phyloP scores from a whole-genome alignment of 2,797 vertebrate species.

The Melanotaenia pygmaea region DNA sequence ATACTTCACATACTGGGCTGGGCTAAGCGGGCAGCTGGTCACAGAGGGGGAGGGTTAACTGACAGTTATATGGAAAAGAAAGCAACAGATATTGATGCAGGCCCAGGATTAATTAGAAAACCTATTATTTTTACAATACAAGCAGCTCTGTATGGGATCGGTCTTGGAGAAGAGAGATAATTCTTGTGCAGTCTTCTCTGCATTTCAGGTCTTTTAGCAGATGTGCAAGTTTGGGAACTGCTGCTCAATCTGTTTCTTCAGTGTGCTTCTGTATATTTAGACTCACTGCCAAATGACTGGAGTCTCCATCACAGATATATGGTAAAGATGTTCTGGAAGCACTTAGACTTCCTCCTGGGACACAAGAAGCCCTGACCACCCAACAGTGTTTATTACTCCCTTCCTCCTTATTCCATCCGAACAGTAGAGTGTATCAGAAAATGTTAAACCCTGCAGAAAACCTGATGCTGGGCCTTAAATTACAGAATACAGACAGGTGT shows the following conservation, averaged over 20 bases:
- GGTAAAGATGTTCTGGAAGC: constrained; percentile 69
- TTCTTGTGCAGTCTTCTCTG: constrained; percentile 14
- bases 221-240: constrained; percentile 18
- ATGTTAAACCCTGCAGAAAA: constrained; percentile 44
- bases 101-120: constrained; percentile 49
- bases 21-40: constrained; percentile 48
- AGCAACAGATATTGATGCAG: constrained; percentile 40
- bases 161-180: constrained; percentile 4
- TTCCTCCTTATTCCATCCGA: constrained; percentile 53
- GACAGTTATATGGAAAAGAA: constrained; percentile 58
- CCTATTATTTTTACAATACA: constrained; percentile 21
- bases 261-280: constrained; percentile 41
- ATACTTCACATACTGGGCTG: constrained; percentile 64
- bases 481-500: constrained; percentile 64
- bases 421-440: constrained; percentile 43
- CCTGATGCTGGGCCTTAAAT: constrained; percentile 56
- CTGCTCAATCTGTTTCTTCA: constrained; percentile 36
- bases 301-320: constrained; percentile 65
- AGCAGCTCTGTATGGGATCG: constrained; percentile 24
- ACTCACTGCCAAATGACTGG: constrained; percentile 52
- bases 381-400: constrained; percentile 51
- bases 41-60: constrained; percentile 59
- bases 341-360: constrained; percentile 46
- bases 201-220: constrained; percentile 8
- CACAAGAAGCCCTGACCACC: constrained; percentile 49